Base-by-base conservation (phyloP, 1,140 invertebrate species). In the Conopomorpha cramerella region DNA sequence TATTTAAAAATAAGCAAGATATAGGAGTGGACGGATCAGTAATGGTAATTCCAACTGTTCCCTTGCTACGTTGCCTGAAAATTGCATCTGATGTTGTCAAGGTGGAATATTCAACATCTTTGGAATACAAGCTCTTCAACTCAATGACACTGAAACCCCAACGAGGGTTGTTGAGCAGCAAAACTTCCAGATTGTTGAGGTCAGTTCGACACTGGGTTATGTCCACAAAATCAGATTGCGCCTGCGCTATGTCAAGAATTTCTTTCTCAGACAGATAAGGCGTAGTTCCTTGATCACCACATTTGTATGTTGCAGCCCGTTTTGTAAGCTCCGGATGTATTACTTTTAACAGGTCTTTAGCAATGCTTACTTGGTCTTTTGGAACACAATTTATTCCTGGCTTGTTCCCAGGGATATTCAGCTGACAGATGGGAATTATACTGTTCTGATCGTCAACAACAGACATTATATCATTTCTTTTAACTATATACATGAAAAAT, bases 141-240 rank as follows among this genome's bases (percentile, higher is more conserved):
- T 84, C 78, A 14, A 85, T 62, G 1, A 86, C 61, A 45, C 76
- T 73, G 7, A 89, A 76, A 8, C 82, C 83, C 87, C 87, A 89
- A 41, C 84, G 78, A 0, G 86, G 84, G 64, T 89, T 90, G 30
- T 81, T 78, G n/a, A 84, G 76, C 8, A 86, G 77, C 10, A 90
- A 60, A n/a, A 89, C 79, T 50, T 88, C 80, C 17, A 85, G 77
- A 49, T 85, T 87, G 34, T 84, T 68, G 3, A 88, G 59, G 52
- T 86, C 84, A 15, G 71, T 78, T 12, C 74, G 72, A 17, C 84
- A 72, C 34, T 80, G 79, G 12, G 50, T 53, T 11, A 62, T 38
- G 37, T 76, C 49, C 30, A 54, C 23, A 35, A 43, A 47, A 0
- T 58, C 60, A 34, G 63, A 64, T 45, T 67, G 67, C 0, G 55